phyloP scores from a whole-genome alignment of 2,888 invertebrate genomes.

The Yponomeuta plumbellus region DNA sequence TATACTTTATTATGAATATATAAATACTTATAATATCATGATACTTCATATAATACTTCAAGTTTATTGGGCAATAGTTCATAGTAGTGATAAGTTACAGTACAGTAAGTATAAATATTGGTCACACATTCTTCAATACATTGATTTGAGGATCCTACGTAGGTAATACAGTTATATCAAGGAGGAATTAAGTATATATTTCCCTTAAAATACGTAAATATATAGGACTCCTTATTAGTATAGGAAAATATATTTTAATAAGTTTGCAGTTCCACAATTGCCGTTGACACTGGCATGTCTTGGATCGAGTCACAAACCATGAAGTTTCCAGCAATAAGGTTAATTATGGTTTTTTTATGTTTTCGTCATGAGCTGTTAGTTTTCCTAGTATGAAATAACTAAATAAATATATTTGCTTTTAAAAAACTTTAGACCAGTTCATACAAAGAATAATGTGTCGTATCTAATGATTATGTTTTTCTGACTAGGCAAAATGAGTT shows the following conservation, averaged over 20 bases:
- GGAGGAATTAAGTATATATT: neutral
- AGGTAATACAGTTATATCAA: neutral
- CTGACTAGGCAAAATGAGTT: too few species aligned
- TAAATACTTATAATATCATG: neutral
- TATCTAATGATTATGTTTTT: too few species aligned
- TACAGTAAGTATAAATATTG: neutral
- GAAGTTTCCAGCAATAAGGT: too few species aligned
- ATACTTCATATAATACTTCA: neutral
- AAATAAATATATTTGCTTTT: too few species aligned
- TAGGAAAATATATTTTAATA: conserved; percentile 18
- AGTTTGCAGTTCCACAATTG: conserved; percentile 15
- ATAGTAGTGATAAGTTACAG: neutral
- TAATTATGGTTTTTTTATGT: too few species aligned
- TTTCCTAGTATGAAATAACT: too few species aligned
- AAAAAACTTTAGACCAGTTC: too few species aligned
- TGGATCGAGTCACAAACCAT: too few species aligned
- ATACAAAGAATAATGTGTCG: too few species aligned
- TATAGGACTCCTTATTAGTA: conserved; percentile 27
- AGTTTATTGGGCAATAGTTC: conserved; percentile 6
- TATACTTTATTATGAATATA: conserved; percentile 17
- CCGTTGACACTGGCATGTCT: too few species aligned
- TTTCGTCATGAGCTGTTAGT: too few species aligned
- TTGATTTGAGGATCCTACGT: neutral
- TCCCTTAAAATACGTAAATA: neutral
- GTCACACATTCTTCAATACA: conserved; percentile 6